Base-by-base conservation (phyloP, 2,113 vertebrate species). In the Myodes glareolus region DNA sequence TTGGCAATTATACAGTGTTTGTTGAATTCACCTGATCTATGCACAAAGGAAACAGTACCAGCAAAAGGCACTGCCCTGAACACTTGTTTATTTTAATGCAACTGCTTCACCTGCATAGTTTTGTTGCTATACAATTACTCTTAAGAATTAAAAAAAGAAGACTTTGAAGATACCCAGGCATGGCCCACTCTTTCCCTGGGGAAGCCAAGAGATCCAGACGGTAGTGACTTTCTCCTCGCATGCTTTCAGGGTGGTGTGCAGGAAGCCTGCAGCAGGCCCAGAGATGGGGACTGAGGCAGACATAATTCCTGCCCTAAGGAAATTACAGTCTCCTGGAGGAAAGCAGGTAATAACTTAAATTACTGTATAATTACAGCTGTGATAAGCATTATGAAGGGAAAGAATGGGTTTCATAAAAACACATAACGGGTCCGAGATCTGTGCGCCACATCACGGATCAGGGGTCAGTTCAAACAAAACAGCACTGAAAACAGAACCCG, bases 261-360 rank as follows among this genome's bases (percentile, higher is more conserved):
- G 33, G 17, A n/a, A 0, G 33, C 25, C 13, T 72, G 12, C 2
- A 42, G 12, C 31, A 33, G 42, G 45, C 14, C n/a, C n/a, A 6
- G 17, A 3, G 31, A 67, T 31, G 50, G 47, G 47, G 67, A 78
- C 45, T 39, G 25, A 42, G 67, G 61, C 33, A 61, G 86, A 85
- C 90, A 36, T 7, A 39, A 93, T 61, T 93, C 65, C 55, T 52
- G 80, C 85, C 76, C 67, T 19, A 68, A 90, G 90, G 68, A 97
- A 95, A 81, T 94, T 50, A 90, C 11, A 93, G 88, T 68, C 73
- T 68, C 36, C 82, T 47, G 19, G n/a, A 76, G 77, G 72, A 81
- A 95, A 92, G 87, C 0, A 31, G 55, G 63, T 94, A 87, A 96
- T 90, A 80, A 75, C 82, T 72, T 96, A 90, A 93, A 94, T 90